A percentile compares a stretch with the other conserved stretches of the same genome.
These are phyloP conservation scores for Cepphus grylle DNA, from an alignment of 2,113 vertebrate species.

Conservation along the genomic window DNA sequence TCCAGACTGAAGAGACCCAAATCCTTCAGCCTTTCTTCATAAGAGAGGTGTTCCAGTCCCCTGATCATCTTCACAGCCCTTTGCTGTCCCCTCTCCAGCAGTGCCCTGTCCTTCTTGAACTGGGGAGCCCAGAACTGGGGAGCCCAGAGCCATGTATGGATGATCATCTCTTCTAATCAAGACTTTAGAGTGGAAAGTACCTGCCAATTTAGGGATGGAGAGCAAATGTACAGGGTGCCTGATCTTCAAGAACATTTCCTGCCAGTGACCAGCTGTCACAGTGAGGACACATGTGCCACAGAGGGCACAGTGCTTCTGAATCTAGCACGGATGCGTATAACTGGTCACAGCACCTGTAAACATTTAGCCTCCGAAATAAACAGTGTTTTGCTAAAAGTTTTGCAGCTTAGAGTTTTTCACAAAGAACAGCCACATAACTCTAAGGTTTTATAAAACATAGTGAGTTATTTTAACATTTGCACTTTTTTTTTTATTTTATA, in stretches of 20 bases:
- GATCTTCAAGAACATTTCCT: neutral
- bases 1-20: too few relatives aligned
- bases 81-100: too few relatives aligned
- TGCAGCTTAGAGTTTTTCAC: neutral
- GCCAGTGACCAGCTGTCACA: neutral
- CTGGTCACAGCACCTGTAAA: neutral
- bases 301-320: neutral
- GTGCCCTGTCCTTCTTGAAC: too few relatives aligned
- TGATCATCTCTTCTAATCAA: neutral
- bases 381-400: neutral
- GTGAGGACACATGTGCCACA: neutral
- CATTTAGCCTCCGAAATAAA: neutral
- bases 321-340: accelerated
- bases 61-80: too few relatives aligned
- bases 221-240: neutral
- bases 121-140: too few relatives aligned
- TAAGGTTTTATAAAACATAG: neutral
- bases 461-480: neutral
- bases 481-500: neutral
- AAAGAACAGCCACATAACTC: neutral
- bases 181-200: neutral
- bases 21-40: too few relatives aligned
- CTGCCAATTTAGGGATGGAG: neutral
- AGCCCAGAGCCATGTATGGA: too few relatives aligned
- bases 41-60: too few relatives aligned